Conservation (phyloP, 2,113 vertebrate genomes). For the Mormyrus iriodes region DNA sequence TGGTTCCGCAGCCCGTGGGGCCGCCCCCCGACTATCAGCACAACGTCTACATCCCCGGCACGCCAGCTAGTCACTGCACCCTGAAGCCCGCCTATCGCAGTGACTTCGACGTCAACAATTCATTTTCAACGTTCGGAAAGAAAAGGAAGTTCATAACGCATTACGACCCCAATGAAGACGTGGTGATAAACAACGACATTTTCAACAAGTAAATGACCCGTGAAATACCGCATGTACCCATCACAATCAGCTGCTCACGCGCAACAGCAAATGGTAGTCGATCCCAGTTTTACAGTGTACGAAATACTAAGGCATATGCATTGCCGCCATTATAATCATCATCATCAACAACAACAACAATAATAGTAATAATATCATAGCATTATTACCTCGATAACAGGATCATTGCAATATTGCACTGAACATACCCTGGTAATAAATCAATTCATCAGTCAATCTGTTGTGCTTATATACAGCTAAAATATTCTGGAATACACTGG, state of each 20-base stretch:
- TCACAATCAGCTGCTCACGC: neutral
- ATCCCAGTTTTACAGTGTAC: neutral
- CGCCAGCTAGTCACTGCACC: conserved; percentile 69
- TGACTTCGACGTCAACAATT: conserved; percentile 74
- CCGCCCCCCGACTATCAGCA: conserved; percentile 77
- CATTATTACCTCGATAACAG: neutral
- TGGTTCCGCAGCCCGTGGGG: conserved; percentile 56
- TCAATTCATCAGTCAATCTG: neutral
- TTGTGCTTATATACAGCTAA: neutral
- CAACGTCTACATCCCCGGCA: conserved; percentile 83
- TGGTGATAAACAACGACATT: conserved; percentile 81
- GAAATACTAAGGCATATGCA: neutral
- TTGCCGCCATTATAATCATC: neutral
- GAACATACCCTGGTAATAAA: neutral
- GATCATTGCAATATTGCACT: neutral
- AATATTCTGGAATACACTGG: neutral
- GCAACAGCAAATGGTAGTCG: neutral
- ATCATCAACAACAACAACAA: rapidly evolving
- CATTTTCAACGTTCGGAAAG: conserved; percentile 88
- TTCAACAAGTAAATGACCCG: conserved; percentile 55
- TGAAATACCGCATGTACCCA: neutral
- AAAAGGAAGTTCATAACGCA: conserved; percentile 73
- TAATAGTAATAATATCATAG: neutral
- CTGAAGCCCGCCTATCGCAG: conserved; percentile 65
- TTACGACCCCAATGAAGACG: conserved; percentile 65